Conservation (phyloP, 2,797 vertebrate species). For the Mormyrus proboscirostris region DNA sequence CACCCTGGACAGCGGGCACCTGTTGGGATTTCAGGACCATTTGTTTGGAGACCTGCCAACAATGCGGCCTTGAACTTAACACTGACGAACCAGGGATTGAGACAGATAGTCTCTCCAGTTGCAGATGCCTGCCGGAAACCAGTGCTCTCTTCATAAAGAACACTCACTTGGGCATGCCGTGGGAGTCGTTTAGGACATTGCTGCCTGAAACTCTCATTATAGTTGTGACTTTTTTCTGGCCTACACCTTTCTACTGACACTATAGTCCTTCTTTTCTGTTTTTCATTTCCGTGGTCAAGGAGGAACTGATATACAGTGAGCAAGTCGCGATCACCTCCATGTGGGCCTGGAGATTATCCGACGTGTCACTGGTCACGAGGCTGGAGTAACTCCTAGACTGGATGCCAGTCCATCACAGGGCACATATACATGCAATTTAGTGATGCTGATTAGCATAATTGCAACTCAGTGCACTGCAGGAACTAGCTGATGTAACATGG, state of each 20-base stretch:
- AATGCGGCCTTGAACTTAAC: background rate
- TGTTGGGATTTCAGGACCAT: background rate
- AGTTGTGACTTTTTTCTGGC: background rate
- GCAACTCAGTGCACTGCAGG: background rate
- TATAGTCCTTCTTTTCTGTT: background rate
- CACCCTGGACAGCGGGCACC: background rate
- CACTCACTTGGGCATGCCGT: background rate
- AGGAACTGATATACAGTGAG: background rate
- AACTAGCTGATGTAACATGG: background rate
- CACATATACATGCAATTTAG: background rate
- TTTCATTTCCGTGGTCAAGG: background rate
- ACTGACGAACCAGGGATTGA: background rate
- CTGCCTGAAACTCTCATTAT: background rate
- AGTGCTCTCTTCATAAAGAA: background rate
- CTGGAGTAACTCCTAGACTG: background rate
- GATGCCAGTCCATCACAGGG: background rate
- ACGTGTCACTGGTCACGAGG: constrained; percentile 33
- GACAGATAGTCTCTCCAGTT: background rate
- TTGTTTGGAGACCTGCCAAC: background rate
- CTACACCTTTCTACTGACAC: background rate
- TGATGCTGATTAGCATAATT: background rate
- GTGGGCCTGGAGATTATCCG: constrained; percentile 26
- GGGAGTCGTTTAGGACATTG: background rate
- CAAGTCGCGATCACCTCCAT: background rate
- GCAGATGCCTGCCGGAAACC: background rate